Evolutionary conservation across 2,888 invertebrate genomes (phyloP).

Genomic region (Masnerella sp.): DNA sequence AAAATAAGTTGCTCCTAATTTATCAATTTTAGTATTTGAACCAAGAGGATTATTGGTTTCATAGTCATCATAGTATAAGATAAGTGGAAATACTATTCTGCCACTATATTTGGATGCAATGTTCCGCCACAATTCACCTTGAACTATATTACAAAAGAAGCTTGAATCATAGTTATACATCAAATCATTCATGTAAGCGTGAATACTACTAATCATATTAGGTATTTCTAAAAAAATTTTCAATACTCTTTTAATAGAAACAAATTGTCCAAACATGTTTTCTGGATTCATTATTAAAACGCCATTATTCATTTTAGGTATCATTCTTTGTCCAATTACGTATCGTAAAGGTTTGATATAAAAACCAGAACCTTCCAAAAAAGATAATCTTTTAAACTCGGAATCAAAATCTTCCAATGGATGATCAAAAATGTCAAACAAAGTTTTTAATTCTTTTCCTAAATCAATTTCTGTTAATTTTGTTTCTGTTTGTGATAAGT

Average conservation of each 20-base stretch:
- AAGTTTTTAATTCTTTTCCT: background rate
- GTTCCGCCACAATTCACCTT: constrained; percentile 1
- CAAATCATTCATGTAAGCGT: constrained; percentile 1
- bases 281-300: background rate
- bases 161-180: background rate
- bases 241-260: constrained; percentile 1
- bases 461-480: too few relatives aligned
- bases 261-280: constrained; percentile 3
- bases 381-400: background rate
- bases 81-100: constrained; percentile 35
- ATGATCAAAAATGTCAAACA: background rate
- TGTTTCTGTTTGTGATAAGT: too few relatives aligned
- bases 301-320: background rate
- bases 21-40: constrained; percentile 27
- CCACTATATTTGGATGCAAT: background rate
- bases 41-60: constrained; percentile 49
- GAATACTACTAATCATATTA: too few relatives aligned
- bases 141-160: constrained; percentile 6
- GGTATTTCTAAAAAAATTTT: background rate
- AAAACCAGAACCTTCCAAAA: background rate
- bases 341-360: constrained; percentile 1
- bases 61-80: constrained; percentile 37
- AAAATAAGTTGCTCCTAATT: constrained; percentile 44
- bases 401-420: constrained; percentile 1
- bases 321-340: background rate